Evolutionary conservation across 1,140 invertebrate genomes (phyloP).

Genomic region (Microvelia longipes): DNA sequence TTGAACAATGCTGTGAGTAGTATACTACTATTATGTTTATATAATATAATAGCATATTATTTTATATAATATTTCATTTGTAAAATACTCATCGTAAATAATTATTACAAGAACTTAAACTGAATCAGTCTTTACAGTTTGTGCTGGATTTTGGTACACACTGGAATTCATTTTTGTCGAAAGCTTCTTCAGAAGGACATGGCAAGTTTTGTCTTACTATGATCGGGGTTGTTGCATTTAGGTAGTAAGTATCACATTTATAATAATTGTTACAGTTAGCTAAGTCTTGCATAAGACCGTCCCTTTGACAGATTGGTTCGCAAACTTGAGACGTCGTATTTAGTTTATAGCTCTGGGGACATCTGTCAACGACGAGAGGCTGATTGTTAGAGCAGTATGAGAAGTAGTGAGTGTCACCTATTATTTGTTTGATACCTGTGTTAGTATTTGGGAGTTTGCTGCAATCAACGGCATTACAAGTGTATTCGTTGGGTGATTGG

Average conservation of each 20-base stretch:
- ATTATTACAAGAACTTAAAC: too few relatives aligned
- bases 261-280: conserved; percentile 9
- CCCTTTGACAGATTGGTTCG: conserved; percentile 2
- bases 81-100: too few relatives aligned
- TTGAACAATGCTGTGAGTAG: too few relatives aligned
- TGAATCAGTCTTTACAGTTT: too few relatives aligned
- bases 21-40: too few relatives aligned
- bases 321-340: conserved; percentile 7
- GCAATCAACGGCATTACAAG: conserved; percentile 4
- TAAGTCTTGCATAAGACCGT: conserved; percentile 3
- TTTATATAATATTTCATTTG: too few relatives aligned
- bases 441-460: neutral
- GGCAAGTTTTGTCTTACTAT: neutral
- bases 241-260: conserved; percentile 3
- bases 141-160: neutral
- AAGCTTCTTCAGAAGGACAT: neutral
- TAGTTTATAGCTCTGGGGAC: conserved; percentile 7
- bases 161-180: neutral
- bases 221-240: neutral
- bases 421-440: neutral
- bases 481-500: neutral
- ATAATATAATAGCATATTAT: too few relatives aligned
- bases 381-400: conserved; percentile 4
- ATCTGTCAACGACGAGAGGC: conserved; percentile 6
- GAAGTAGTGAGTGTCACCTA: neutral